Base-by-base conservation (phyloP, 2,113 vertebrate genomes). In the Zootoca vivipara region DNA sequence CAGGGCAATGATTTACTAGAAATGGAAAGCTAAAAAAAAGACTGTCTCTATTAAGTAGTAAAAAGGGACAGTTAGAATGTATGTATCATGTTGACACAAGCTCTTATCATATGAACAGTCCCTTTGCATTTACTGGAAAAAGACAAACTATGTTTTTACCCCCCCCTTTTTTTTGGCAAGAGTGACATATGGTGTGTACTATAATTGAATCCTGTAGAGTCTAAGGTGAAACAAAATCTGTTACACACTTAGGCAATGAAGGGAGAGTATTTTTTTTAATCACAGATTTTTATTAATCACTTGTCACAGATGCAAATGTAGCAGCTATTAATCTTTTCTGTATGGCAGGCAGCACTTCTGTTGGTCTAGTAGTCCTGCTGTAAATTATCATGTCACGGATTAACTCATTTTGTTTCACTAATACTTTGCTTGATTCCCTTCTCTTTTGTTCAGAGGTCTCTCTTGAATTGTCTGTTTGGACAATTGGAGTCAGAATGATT, bases 341-440 rank as follows among this genome's bases (percentile, higher is more conserved):
- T 92, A 94, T 93, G 95, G 90, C 87, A 94, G 91, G 90, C 83
- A 95, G 90, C 84, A 89, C 88, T 96, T 93, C 92, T 92, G 89
- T 93, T 94, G 87, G 89, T 91, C 89, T 96, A 38, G 79, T 93
- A 93, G 91, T 82, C 90, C 82, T 78, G 42, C 90, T 93, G 95
- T 95, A 96, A 96, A 97, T 96, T 95, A 96, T 94, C 90, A 93
- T 92, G 95, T 96, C 94, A 95, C 87, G 93, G 93, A 96, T 96
- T 95, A 96, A 96, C 95, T 88, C 83, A 89, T 96, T 96, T 95
- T 93, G 87, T 96, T 96, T 95, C 93, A 93, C 92, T 95, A 96
- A 96, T 95, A 95, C 87, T 95, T 93, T 80, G 69, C 78, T 95
- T 95, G 90, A 91, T 92, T 94, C 89, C 92, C 83, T 89, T 91